phyloP scores from a whole-genome alignment of 2,888 invertebrate genomes.

The Schrankia costaestrigalis region DNA sequence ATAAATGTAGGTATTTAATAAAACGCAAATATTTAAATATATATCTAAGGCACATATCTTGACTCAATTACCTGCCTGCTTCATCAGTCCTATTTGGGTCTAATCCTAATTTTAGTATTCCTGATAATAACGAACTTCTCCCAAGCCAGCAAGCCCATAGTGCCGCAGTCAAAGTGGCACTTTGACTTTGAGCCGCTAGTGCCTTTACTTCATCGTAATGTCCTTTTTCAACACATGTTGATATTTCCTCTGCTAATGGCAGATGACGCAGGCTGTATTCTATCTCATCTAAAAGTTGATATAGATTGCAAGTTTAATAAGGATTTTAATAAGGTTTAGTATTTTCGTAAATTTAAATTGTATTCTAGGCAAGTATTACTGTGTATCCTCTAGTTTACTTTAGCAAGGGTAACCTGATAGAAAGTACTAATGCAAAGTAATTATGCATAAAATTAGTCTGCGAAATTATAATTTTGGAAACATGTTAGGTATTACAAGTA shows the following conservation, averaged over 20 bases:
- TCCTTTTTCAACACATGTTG: constrained; percentile 59
- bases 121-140: constrained; percentile 74
- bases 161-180: constrained; percentile 71
- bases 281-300: constrained; percentile 59
- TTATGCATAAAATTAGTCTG: no score
- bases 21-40: neutral
- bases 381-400: no score
- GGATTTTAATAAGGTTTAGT: no score
- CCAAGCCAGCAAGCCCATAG: constrained; percentile 83
- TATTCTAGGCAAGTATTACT: no score
- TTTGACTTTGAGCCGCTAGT: constrained; percentile 42
- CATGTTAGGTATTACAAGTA: no score
- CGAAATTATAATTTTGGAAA: no score
- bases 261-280: constrained; percentile 57
- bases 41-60: neutral
- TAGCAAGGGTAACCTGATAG: no score
- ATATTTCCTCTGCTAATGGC: constrained; percentile 70
- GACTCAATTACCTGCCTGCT: constrained; percentile 80
- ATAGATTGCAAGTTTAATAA: no score
- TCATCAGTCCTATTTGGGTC: constrained; percentile 84
- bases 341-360: no score
- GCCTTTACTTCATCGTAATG: constrained; percentile 67
- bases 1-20: neutral
- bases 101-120: constrained; percentile 78
- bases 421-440: no score